These are phyloP conservation scores for Mycalesis mineus DNA, from an alignment of 2,888 invertebrate genomes.

Conservation along the genomic window DNA sequence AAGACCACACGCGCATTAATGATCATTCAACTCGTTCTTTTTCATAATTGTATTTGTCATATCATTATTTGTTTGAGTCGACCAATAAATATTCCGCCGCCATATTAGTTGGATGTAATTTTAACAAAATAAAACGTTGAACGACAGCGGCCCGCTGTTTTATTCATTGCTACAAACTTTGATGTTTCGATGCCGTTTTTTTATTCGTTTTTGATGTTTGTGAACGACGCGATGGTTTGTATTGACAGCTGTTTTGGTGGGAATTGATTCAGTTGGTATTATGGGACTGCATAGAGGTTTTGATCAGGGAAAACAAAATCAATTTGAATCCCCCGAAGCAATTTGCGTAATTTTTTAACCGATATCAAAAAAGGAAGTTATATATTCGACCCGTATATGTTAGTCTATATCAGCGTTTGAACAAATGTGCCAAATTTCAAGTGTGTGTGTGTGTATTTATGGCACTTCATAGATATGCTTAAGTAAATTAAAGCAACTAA, in stretches of 20 bases:
- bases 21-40: background rate
- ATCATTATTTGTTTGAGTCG: conserved; percentile 13
- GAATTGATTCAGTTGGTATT: background rate
- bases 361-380: too few species aligned
- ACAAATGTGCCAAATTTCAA: too few species aligned
- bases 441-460: too few species aligned
- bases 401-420: too few species aligned
- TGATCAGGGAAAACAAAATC: too few species aligned
- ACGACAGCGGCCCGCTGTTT: conserved; percentile 18
- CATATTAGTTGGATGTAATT: conserved; percentile 7
- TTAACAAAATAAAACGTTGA: conserved; percentile 13
- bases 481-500: too few species aligned
- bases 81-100: conserved; percentile 8
- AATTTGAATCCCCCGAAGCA: too few species aligned
- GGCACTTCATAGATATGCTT: too few species aligned
- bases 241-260: background rate
- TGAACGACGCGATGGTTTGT: background rate
- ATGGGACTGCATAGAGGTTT: background rate
- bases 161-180: conserved; percentile 11
- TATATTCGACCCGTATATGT: too few species aligned
- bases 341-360: too few species aligned
- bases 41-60: conserved; percentile 15
- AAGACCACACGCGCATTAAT: conserved; percentile 15
- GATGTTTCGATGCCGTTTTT: background rate
- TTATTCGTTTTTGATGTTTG: background rate